phyloP scores from a whole-genome alignment of 2,113 vertebrate genomes.

The Rhea americana region DNA sequence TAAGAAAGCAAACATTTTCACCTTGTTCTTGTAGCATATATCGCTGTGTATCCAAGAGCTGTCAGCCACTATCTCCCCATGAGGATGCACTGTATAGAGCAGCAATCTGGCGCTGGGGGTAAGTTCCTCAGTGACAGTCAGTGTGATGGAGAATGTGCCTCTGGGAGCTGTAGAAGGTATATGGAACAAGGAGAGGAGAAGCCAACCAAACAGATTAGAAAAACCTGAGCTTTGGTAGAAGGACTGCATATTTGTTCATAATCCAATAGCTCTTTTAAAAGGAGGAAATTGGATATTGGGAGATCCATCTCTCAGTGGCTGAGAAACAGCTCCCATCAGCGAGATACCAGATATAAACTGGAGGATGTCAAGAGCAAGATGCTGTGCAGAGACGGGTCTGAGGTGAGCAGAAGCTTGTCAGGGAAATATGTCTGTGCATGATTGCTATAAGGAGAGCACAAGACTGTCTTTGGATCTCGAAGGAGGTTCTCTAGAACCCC shows the following conservation, averaged over 20 bases:
- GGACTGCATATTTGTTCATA: not conserved
- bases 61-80: conserved; percentile 78
- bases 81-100: conserved; percentile 80
- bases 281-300: not conserved
- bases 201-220: not conserved
- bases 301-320: not conserved
- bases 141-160: conserved; percentile 70
- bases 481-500: not conserved
- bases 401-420: not conserved
- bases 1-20: conserved; percentile 35
- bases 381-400: not conserved
- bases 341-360: not conserved
- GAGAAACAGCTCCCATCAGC: not conserved
- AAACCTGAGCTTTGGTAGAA: not conserved
- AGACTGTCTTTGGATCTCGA: not conserved
- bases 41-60: conserved; percentile 73
- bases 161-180: conserved; percentile 47
- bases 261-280: not conserved
- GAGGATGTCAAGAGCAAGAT: not conserved
- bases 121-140: conserved; percentile 73
- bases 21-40: conserved; percentile 87
- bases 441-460: not conserved
- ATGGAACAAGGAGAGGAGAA: not conserved
- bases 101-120: conserved; percentile 73
- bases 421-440: not conserved